These are phyloP conservation scores for Adelges cooleyi DNA, from an alignment of 1,140 invertebrate species.

Conservation along the genomic window DNA sequence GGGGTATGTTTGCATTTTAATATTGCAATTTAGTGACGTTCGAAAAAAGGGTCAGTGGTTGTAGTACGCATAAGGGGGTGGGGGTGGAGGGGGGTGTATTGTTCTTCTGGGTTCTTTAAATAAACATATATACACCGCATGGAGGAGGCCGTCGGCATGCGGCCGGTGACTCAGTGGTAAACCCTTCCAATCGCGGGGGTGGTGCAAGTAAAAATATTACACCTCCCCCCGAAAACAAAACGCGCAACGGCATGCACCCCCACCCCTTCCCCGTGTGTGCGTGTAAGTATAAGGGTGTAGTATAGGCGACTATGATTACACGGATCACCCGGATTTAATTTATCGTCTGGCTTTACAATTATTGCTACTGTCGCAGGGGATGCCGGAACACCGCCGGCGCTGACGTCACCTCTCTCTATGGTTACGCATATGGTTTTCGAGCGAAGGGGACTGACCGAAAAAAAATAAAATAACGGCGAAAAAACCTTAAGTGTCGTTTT, in stretches of 20 bases:
- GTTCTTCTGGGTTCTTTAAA: conserved; percentile 18
- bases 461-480: neutral
- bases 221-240: conserved; percentile 5
- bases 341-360: conserved; percentile 25
- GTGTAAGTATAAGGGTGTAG: neutral
- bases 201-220: conserved; percentile 7
- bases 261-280: neutral
- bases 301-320: conserved; percentile 13
- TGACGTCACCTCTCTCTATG: conserved; percentile 8
- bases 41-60: neutral
- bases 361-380: conserved; percentile 3
- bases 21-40: neutral
- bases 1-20: neutral
- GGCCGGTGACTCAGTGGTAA: conserved; percentile 17
- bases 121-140: neutral
- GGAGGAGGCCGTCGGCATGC: neutral
- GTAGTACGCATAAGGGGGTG: neutral
- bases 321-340: conserved; percentile 25
- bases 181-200: conserved; percentile 13
- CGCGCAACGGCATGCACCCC: neutral
- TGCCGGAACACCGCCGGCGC: neutral
- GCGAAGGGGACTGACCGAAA: neutral
- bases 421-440: conserved; percentile 7
- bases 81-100: neutral
- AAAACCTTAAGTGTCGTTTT: conserved; percentile 20